Conservation (phyloP, 2,113 vertebrate genomes). For the Camarhynchus parvulus region DNA sequence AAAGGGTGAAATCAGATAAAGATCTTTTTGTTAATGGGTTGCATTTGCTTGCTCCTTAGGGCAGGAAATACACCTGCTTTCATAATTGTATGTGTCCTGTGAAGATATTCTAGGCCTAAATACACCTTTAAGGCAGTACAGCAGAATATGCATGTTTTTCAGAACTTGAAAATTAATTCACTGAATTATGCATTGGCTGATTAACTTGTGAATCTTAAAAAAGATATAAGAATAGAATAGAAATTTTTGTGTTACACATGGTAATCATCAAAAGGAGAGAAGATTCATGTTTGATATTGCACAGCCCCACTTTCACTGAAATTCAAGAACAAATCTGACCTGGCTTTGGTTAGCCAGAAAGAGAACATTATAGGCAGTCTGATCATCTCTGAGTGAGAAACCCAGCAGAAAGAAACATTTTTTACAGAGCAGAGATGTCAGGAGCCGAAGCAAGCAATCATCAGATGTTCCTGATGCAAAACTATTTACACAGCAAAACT, state of each 20-base stretch:
- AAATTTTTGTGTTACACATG: neutral
- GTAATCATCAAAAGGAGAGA: neutral
- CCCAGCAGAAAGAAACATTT: neutral
- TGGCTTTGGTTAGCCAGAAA: neutral
- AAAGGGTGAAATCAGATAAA: neutral
- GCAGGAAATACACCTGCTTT: neutral
- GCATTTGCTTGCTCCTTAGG: neutral
- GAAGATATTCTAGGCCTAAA: neutral
- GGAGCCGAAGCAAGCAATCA: neutral
- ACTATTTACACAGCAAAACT: neutral
- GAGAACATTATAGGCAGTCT: neutral
- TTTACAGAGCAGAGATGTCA: neutral
- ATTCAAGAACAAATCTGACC: neutral
- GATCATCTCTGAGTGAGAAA: neutral
- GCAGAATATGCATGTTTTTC: neutral
- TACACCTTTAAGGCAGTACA: neutral
- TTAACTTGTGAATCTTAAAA: constrained; percentile 47
- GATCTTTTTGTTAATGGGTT: neutral
- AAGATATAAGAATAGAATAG: neutral
- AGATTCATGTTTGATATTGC: neutral
- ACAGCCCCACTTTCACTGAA: neutral
- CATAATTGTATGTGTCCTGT: neutral
- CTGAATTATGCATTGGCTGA: constrained; percentile 62
- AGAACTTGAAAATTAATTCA: constrained; percentile 43
- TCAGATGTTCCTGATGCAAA: neutral